Evolutionary conservation across 2,113 vertebrate species (phyloP), one percentile per base, ranked within the genome.

Genomic region (Cheilinus undulatus): DNA sequence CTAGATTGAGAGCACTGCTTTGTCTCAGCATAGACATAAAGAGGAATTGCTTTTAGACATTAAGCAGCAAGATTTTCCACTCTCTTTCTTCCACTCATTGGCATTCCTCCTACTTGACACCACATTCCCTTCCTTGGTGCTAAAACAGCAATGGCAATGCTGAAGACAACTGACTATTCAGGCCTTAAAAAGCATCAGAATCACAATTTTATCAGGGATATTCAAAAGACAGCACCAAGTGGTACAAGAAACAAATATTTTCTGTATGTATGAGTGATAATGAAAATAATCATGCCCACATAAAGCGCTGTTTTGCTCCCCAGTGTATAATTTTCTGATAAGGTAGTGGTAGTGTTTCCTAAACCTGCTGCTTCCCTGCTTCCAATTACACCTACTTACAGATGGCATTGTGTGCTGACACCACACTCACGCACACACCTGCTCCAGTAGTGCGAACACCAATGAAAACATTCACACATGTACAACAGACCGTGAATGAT

Each of bases 301-400:
- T n/a, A n/a, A n/a, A n/a, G n/a, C n/a, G n/a, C n/a, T n/a, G n/a
- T n/a, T n/a, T n/a, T n/a, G n/a, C n/a, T n/a, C n/a, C n/a, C n/a
- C n/a, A n/a, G n/a, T n/a, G n/a, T 2, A 56, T 20, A 5, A 19
- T 8, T 48, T 13, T 45, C 27, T 54, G n/a, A 34, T 32, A 10
- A 51, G 5, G 4, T 15, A 54, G n/a, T 3, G 12, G 40, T 26
- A 10, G 26, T 23, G 63, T 90, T 80, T 86, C 64, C 69, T 78
- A 61, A 57, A 53, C 69, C 67, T 61, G 76, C 70, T 67, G 65
- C 73, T 58, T 69, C 56, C 45, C 30, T 59, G 49, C 56, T 85
- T 87, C 80, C 75, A 64, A 73, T 85, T 65, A 63, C 81, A 74
- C 80, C 83, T 83, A 72, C 66, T 58, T 84, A 76, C 87, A 91